Conservation (phyloP, 2,888 invertebrate species). For the Geotrupes spiniger region DNA sequence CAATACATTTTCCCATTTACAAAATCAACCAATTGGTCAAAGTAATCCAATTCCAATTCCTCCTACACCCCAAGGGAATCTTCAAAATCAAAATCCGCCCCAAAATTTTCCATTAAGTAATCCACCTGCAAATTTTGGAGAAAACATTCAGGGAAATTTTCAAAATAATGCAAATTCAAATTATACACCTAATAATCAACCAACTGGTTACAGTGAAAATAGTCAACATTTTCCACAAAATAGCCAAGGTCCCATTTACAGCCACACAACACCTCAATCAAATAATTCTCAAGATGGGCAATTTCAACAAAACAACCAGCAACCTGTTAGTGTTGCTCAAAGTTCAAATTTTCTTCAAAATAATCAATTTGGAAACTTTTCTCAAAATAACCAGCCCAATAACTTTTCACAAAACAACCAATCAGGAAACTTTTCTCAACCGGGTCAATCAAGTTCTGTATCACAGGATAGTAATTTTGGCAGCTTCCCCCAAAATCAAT, state of each 20-base stretch:
- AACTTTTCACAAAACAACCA: slow-evolving; percentile 2
- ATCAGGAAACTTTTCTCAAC: slow-evolving; percentile 10
- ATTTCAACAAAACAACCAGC: slow-evolving; percentile 14
- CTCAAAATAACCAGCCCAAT: neutral
- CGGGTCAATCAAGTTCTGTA: neutral
- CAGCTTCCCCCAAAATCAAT: slow-evolving; percentile 11
- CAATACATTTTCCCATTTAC: slow-evolving; percentile 40
- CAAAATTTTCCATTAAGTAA: slow-evolving; percentile 26
- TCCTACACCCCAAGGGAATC: slow-evolving; percentile 12
- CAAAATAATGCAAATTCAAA: neutral
- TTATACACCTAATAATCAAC: neutral
- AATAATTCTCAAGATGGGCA: slow-evolving; percentile 17
- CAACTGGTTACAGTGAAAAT: neutral
- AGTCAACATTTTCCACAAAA: slow-evolving; percentile 9
- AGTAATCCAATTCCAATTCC: slow-evolving; percentile 17
- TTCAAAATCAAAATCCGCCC: slow-evolving; percentile 8
- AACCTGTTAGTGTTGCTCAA: slow-evolving; percentile 7
- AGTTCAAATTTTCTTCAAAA: slow-evolving; percentile 13
- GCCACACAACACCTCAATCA: neutral
- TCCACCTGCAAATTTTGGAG: neutral
- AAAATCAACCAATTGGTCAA: slow-evolving; percentile 9
- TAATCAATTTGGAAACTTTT: slow-evolving; percentile 10
- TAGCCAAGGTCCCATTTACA: slow-evolving; percentile 11
- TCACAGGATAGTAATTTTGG: slow-evolving; percentile 6
- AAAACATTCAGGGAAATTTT: neutral